Conservation (phyloP, 1,140 invertebrate species). For the Neoseiulus cucumeris region DNA sequence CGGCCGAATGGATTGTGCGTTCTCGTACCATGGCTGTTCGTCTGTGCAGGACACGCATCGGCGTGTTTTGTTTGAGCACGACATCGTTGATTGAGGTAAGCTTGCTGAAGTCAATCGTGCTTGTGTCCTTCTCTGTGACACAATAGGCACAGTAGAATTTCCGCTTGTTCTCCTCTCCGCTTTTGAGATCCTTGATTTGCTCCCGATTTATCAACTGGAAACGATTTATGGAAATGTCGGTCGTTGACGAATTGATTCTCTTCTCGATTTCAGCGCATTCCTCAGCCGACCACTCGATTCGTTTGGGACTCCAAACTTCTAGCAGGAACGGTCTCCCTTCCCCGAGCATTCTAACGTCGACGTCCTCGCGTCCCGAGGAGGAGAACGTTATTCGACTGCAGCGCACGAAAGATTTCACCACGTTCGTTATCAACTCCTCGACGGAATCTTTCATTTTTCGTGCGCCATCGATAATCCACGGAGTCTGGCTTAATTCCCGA, state of each 20-base stretch:
- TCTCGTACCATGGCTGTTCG: conserved; percentile 29
- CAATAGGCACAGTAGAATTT: conserved; percentile 66
- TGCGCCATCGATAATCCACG: conserved; percentile 61
- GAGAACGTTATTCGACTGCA: conserved; percentile 40
- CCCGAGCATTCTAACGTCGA: conserved; percentile 45
- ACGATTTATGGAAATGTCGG: conserved; percentile 19
- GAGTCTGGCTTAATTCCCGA: conserved; percentile 68
- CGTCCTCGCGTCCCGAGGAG: conserved; percentile 81
- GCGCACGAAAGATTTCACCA: conserved; percentile 23
- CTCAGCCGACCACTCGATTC: conserved; percentile 24
- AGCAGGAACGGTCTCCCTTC: conserved; percentile 46
- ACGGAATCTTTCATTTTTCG: conserved; percentile 62
- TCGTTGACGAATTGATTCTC: conserved; percentile 38
- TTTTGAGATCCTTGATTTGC: conserved; percentile 45
- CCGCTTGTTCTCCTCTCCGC: conserved; percentile 61
- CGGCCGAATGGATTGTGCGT: conserved; percentile 41
- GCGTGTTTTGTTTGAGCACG: conserved; percentile 22
- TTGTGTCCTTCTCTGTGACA: conserved; percentile 29
- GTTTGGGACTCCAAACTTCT: conserved; percentile 49
- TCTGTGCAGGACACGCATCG: conserved; percentile 53
- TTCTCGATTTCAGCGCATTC: conserved; percentile 20
- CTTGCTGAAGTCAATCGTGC: conserved; percentile 30
- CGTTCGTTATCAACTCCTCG: conserved; percentile 61
- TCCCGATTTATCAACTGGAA: conserved; percentile 20
- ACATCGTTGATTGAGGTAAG: conserved; percentile 26